These are phyloP conservation scores for Smutsia gigantea DNA, from an alignment of 2,797 vertebrate species.

Conservation along the genomic window DNA sequence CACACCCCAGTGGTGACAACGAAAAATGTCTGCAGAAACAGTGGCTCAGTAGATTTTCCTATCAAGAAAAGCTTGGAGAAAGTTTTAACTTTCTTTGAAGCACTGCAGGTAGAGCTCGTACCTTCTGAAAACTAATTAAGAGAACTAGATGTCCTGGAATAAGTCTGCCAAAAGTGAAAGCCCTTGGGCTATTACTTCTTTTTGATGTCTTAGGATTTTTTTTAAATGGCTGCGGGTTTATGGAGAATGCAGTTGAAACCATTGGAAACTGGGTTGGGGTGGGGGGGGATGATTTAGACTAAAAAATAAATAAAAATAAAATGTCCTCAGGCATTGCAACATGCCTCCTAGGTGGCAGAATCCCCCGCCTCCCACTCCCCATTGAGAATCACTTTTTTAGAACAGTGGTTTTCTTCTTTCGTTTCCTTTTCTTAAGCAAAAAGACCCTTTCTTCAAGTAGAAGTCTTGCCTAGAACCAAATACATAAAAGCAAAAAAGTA, in stretches of 20 bases:
- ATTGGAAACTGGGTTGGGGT: neutral
- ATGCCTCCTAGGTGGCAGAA: neutral
- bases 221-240: constrained; percentile 40
- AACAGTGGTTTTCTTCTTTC: neutral
- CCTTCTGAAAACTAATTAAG: constrained; percentile 75
- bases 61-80: constrained; percentile 14
- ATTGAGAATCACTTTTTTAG: neutral
- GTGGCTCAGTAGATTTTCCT: constrained; percentile 52
- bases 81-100: constrained; percentile 67
- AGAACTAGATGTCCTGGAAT: constrained; percentile 68
- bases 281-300: constrained; percentile 26
- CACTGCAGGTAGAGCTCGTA: constrained; percentile 61
- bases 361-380: neutral
- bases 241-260: constrained; percentile 49
- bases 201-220: constrained; percentile 56
- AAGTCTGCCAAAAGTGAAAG: constrained; percentile 63
- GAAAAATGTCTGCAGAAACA: neutral
- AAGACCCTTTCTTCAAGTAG: neutral
- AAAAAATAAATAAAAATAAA: neutral
- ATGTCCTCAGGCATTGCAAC: neutral
- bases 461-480: neutral
- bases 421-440: neutral
- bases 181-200: constrained; percentile 52
- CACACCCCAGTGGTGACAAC: neutral
- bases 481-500: neutral